Evolutionary conservation across 2,113 vertebrate genomes (phyloP).

Genomic region (Hypocryptadius cinnamomeus): DNA sequence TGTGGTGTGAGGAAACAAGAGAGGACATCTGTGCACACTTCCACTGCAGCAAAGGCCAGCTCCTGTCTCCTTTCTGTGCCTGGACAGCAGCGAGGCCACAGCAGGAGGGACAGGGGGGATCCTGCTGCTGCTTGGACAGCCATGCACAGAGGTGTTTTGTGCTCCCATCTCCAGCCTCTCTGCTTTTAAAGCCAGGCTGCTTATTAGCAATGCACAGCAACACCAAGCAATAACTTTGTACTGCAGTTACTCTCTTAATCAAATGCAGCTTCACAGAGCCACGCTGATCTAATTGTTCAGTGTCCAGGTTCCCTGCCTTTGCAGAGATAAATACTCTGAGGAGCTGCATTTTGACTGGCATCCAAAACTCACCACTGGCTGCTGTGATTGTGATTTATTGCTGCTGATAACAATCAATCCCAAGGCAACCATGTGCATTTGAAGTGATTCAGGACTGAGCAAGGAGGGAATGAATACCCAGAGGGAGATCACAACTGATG

Average conservation of each 20-base stretch:
- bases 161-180: neutral
- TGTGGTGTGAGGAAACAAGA: accelerated
- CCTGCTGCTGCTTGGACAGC: neutral
- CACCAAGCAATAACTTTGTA: neutral
- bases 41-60: neutral
- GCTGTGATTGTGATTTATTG: constrained; percentile 7
- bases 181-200: neutral
- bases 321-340: neutral
- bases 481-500: neutral
- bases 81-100: neutral
- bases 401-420: constrained; percentile 1
- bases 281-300: neutral
- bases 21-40: accelerated
- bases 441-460: neutral
- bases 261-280: constrained; percentile 19
- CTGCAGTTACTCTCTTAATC: constrained; percentile 17
- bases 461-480: neutral
- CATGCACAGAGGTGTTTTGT: accelerated
- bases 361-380: neutral
- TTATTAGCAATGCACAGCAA: neutral
- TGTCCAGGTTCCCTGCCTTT: neutral
- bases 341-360: constrained; percentile 16
- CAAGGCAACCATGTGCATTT: neutral
- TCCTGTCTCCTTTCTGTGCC: neutral
- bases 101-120: neutral